These are phyloP conservation scores for Crotalus horridus DNA, from an alignment of 2,113 vertebrate species.

Conservation along the genomic window DNA sequence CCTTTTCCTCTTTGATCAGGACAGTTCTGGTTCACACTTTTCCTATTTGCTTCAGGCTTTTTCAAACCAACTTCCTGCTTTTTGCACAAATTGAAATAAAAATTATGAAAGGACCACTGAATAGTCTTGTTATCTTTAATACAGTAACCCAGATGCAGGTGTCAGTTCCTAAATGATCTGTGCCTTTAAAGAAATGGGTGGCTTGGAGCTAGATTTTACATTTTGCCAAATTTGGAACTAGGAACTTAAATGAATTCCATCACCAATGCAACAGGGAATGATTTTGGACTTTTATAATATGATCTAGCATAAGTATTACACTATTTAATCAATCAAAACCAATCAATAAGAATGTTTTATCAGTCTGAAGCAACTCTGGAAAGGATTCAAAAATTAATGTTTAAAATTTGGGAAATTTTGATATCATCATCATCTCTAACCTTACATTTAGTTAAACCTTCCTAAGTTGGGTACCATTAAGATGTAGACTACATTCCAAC, in stretches of 20 bases:
- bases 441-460: background rate
- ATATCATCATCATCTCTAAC: background rate
- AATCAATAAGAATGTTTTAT: background rate
- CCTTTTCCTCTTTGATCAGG: background rate
- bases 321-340: background rate
- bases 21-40: background rate
- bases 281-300: background rate
- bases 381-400: background rate
- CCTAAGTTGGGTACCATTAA: background rate
- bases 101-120: background rate
- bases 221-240: background rate
- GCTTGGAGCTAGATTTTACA: background rate
- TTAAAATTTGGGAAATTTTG: background rate
- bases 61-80: background rate
- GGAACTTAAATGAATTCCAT: background rate
- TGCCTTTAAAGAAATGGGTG: background rate
- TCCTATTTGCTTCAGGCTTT: background rate
- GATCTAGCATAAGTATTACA: background rate
- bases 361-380: background rate
- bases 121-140: background rate
- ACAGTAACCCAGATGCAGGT: background rate
- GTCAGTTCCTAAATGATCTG: background rate
- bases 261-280: background rate
- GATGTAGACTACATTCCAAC: background rate
- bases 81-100: background rate